Percentiles rank a stretch among this genome's conserved stretches.
Evolutionary conservation across 1,140 invertebrate genomes (phyloP).

Genomic region (Drosophila setifemur): DNA sequence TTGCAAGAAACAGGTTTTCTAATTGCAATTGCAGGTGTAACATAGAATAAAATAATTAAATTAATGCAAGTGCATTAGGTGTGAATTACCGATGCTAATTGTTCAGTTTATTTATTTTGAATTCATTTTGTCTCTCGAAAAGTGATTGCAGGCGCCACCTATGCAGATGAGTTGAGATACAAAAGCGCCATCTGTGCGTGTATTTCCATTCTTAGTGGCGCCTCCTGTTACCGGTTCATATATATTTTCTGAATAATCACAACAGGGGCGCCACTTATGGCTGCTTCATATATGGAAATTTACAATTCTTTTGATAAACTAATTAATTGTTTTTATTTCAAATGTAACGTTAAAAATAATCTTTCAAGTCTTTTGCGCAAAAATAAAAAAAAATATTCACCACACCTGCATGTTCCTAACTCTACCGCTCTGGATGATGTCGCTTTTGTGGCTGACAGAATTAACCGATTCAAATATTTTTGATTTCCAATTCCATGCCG

Average conservation of each 20-base stretch:
- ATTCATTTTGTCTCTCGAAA: neutral
- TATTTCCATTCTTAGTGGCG: neutral
- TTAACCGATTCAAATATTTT: no score
- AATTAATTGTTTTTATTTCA: no score
- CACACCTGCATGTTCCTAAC: no score
- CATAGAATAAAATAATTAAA: conserved; percentile 12
- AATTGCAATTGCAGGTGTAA: conserved; percentile 5
- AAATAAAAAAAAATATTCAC: no score
- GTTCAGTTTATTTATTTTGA: neutral
- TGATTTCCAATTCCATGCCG: neutral
- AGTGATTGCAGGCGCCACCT: neutral
- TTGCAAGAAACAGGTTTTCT: conserved; percentile 21
- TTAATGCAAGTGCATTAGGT: neutral
- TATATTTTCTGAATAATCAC: no score
- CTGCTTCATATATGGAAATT: no score
- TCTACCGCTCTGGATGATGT: no score
- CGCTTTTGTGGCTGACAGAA: no score
- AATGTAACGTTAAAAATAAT: no score
- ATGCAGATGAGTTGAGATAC: neutral
- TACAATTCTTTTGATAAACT: no score
- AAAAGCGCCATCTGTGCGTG: neutral
- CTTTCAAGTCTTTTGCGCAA: no score
- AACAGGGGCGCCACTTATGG: neutral
- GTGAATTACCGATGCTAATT: neutral
- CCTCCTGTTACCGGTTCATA: neutral